Evolutionary conservation across 2,888 invertebrate genomes (phyloP), one percentile per base, ranked within the genome.

Genomic region (Liopterus haemorrhoidalis): DNA sequence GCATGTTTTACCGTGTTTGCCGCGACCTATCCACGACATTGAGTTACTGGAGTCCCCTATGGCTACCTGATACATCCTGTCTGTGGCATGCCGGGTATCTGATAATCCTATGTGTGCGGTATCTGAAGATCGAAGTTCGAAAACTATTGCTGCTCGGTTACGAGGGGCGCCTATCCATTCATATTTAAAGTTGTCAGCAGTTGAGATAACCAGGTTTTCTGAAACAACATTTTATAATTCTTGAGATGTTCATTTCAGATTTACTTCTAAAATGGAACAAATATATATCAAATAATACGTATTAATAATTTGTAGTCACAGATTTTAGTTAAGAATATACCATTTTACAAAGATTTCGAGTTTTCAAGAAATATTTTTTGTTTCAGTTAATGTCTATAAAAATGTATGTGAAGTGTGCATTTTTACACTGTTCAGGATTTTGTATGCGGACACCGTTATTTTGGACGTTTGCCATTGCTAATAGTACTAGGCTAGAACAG

Each of bases 161-260:
- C 79, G 66, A 0, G 81, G 80, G 0, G 80, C 79, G 1, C 75
- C 69, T 27, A 80, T 73, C 75, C 79, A 80, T 52, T 80, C 78
- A 69, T 77, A 80, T 35, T 75, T 75, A 70, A 75, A 80, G 5
- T 76, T 78, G 3, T 77, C 75, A 5, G 73, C 68, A 0, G 79
- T 74, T 0, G 79, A 79, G 9, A 80, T 75, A 3, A 80, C 73
- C 36, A 80, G 64, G 57, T 80, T 78, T 63, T 81, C 80, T 80
- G 68, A 1, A 70, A 70, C 9, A 22, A 22, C 5, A 22, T 22
- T 22, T 5, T 22, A 22, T 22, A 22, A 6, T 9, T 22, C 6
- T 22, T 22, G 22, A 22, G 9, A 22, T 28, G 28, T 28, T 6
- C n/a, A n/a, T n/a, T n/a, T n/a, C n/a, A n/a, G n/a, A n/a, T n/a